A percentile compares a stretch with the other conserved stretches of the same genome.
Conservation (phyloP, 2,113 vertebrate species). For the Rhizomys pruinosus region DNA sequence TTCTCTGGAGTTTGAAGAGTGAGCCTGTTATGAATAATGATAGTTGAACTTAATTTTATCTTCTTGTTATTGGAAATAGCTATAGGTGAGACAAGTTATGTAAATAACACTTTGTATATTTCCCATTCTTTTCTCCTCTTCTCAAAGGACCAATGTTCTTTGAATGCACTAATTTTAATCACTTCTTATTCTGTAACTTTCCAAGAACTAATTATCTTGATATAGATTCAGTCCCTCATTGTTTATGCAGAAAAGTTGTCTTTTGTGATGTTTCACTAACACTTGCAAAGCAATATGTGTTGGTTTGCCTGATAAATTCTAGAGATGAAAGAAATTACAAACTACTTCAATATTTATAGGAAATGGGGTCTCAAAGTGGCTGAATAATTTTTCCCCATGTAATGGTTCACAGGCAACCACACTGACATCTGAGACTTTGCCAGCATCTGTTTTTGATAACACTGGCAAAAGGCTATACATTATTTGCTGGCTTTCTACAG, state of each 20-base stretch:
- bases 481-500: neutral
- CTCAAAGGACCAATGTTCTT: neutral
- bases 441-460: neutral
- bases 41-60: neutral
- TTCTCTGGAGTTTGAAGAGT: neutral
- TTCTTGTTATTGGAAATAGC: neutral
- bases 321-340: neutral
- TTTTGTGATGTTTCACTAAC: conserved; percentile 34
- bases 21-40: neutral
- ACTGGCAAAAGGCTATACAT: neutral
- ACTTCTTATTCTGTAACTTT: neutral
- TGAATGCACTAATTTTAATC: neutral
- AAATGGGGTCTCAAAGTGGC: neutral
- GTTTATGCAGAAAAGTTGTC: neutral
- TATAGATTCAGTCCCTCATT: neutral
- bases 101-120: neutral
- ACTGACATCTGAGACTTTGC: neutral
- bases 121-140: neutral
- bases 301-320: neutral
- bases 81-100: neutral
- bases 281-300: neutral
- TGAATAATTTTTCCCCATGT: neutral
- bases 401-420: neutral
- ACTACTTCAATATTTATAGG: neutral
- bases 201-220: neutral